phyloP scores from a whole-genome alignment of 2,797 vertebrate species.

The Tragopan temminckii region DNA sequence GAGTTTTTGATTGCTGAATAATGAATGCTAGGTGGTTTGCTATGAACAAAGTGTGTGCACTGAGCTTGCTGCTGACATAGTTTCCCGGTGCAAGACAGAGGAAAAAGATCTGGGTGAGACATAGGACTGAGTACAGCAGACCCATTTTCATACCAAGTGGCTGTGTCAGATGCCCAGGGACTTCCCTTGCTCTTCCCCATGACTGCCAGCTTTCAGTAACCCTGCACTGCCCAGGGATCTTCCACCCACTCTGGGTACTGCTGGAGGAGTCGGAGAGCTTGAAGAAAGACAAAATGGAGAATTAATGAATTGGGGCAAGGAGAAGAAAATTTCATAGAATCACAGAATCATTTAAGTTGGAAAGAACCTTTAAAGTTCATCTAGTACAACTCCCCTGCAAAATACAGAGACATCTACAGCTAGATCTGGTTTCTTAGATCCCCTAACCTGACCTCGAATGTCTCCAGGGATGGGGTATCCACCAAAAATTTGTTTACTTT shows the following conservation, averaged over 20 bases:
- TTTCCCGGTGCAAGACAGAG: neutral
- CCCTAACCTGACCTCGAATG: no score
- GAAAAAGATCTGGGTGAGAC: neutral
- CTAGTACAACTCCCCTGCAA: no score
- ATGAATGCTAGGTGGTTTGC: neutral
- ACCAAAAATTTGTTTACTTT: neutral
- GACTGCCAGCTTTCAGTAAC: rapidly evolving
- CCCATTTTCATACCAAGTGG: neutral
- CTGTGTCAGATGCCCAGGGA: neutral
- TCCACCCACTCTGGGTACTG: neutral
- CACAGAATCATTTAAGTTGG: no score
- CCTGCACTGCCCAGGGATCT: neutral
- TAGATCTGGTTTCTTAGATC: no score
- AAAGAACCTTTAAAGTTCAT: no score
- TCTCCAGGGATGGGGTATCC: no score
- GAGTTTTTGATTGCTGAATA: neutral
- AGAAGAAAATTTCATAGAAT: no score
- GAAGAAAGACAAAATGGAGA: neutral
- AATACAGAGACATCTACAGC: no score
- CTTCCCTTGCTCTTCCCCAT: neutral
- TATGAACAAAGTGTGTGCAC: neutral
- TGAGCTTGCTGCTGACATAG: neutral
- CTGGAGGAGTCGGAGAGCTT: neutral
- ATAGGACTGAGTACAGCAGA: neutral
- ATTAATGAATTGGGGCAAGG: neutral